These are phyloP conservation scores for Pundamilia nyererei DNA, from an alignment of 2,113 vertebrate species.

Conservation along the genomic window DNA sequence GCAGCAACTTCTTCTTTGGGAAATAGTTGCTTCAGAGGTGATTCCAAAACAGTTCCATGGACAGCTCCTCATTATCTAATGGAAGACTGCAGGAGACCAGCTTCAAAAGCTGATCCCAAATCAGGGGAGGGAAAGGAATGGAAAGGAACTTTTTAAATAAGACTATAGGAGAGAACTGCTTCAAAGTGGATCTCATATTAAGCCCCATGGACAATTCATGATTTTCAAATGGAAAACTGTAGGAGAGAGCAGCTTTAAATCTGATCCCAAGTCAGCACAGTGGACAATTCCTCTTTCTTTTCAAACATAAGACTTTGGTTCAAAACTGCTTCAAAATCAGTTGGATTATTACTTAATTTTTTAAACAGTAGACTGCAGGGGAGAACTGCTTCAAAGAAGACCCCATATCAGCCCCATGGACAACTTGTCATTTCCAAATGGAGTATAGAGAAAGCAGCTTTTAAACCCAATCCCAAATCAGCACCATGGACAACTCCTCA, in stretches of 20 bases:
- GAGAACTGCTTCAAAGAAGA: not conserved
- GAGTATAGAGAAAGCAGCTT: not conserved
- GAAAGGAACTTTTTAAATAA: not conserved
- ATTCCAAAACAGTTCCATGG: not conserved
- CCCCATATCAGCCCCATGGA: not conserved
- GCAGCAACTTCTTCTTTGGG: not conserved
- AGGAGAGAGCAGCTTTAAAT: not conserved
- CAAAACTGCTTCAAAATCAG: not conserved
- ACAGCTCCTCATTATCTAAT: not conserved
- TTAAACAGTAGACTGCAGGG: not conserved
- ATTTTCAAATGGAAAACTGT: not conserved
- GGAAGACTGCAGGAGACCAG: not conserved
- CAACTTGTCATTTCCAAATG: not conserved
- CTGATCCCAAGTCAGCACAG: not conserved
- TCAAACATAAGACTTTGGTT: not conserved
- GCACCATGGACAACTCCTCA: not conserved
- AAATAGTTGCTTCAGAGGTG: not conserved
- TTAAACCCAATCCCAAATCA: not conserved
- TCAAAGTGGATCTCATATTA: not conserved
- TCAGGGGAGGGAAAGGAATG: not conserved
- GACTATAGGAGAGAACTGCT: not conserved
- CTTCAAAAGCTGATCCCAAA: not conserved
- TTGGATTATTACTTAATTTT: not conserved
- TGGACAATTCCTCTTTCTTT: not conserved
- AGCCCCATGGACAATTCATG: not conserved